Evolutionary conservation across 2,113 vertebrate species (phyloP).

Genomic region (Prionailurus viverrinus): DNA sequence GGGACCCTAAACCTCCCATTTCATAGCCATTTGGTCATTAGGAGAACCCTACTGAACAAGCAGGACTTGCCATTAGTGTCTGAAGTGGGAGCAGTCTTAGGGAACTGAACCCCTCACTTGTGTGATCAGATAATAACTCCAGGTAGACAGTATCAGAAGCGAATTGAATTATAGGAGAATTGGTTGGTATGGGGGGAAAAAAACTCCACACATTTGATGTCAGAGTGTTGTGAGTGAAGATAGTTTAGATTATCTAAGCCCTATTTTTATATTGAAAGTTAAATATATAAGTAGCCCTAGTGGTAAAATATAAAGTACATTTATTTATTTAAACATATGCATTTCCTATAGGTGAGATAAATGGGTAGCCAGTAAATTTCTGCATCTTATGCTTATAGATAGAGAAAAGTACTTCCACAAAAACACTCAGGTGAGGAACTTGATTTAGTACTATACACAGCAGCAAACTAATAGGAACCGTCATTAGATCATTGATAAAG

Average conservation of each 20-base stretch:
- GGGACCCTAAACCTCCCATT: background rate
- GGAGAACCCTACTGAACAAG: background rate
- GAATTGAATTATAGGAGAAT: background rate
- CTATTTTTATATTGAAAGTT: slow-evolving; percentile 47
- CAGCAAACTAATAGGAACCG: slow-evolving; percentile 63
- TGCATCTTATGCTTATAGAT: slow-evolving; percentile 28
- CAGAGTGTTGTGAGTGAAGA: background rate
- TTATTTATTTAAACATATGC: slow-evolving; percentile 35
- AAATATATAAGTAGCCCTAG: slow-evolving; percentile 8
- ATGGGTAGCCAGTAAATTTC: background rate
- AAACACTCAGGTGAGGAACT: slow-evolving; percentile 25
- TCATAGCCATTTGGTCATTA: background rate
- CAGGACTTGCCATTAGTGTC: background rate
- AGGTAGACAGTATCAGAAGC: background rate
- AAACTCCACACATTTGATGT: background rate
- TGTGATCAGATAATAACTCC: background rate
- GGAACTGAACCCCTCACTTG: background rate
- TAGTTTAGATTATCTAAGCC: background rate
- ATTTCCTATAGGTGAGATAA: slow-evolving; percentile 47
- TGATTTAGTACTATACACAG: slow-evolving; percentile 59
- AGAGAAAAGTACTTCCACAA: slow-evolving; percentile 35
- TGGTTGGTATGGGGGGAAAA: background rate
- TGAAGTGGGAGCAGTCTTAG: background rate
- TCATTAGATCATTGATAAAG: slow-evolving; percentile 53
- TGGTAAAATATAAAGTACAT: background rate